A percentile compares a stretch with the other conserved stretches of the same genome.
Conservation (phyloP, 2,888 invertebrate genomes). For the Pyralis farinalis region DNA sequence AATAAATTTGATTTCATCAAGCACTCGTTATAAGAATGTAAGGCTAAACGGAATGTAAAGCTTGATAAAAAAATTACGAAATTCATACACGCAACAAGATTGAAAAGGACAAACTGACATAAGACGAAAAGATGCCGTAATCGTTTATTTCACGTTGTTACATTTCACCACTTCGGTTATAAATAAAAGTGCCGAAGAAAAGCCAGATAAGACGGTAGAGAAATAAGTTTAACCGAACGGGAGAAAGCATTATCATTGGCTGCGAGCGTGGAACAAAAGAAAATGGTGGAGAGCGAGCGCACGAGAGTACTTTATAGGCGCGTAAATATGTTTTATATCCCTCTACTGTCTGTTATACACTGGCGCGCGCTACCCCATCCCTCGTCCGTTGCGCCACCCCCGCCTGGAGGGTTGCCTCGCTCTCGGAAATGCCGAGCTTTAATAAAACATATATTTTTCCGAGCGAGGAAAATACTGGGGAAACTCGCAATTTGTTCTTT, state of each 20-base stretch:
- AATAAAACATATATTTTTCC: constrained; percentile 82
- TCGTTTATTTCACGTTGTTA: constrained; percentile 62
- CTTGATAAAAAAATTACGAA: constrained; percentile 16
- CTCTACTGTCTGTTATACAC: constrained; percentile 81
- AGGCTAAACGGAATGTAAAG: constrained; percentile 13
- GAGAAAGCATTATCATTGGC: constrained; percentile 80
- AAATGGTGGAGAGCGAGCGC: constrained; percentile 78
- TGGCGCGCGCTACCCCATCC: constrained; percentile 68
- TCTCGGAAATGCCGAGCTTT: constrained; percentile 81
- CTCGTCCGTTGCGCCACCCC: constrained; percentile 37
- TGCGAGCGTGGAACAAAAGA: constrained; percentile 78
- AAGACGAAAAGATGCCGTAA: constrained; percentile 53
- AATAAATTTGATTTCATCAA: not conserved
- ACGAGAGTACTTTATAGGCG: constrained; percentile 82
- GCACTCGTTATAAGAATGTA: not conserved
- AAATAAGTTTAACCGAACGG: constrained; percentile 79
- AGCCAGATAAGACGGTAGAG: constrained; percentile 75
- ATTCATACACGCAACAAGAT: constrained; percentile 28
- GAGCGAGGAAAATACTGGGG: constrained; percentile 81
- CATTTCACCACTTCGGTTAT: constrained; percentile 69
- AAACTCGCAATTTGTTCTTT: constrained; percentile 82
- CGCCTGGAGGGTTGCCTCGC: constrained; percentile 68
- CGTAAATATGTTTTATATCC: constrained; percentile 82
- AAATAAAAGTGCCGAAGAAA: constrained; percentile 75
- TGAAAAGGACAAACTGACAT: constrained; percentile 49